Percentiles rank a stretch among this genome's conserved stretches.
Conservation (phyloP, 2,113 vertebrate genomes). For the Hemiscyllium ocellatum region DNA sequence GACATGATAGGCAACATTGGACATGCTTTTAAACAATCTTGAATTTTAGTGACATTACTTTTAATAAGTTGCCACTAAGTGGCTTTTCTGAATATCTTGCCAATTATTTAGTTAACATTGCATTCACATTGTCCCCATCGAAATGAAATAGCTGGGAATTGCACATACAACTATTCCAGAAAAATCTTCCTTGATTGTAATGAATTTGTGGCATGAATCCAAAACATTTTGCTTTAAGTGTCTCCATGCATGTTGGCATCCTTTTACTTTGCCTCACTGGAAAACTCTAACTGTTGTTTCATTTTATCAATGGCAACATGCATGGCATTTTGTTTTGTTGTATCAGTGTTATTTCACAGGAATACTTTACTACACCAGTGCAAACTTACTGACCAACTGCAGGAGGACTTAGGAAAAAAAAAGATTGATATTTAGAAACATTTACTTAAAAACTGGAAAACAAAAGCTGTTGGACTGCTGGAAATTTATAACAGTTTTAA, state of each 20-base stretch:
- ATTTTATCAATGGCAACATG: not conserved
- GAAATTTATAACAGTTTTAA: not conserved
- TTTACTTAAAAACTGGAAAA: conserved; percentile 7
- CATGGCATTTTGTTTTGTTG: not conserved
- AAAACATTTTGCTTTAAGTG: not conserved
- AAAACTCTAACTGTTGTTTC: not conserved
- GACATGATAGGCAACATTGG: not conserved
- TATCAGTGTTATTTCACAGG: not conserved
- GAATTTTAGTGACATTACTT: not conserved
- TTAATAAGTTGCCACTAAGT: not conserved
- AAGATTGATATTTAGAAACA: not conserved
- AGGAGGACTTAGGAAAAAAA: not conserved
- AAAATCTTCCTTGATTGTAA: not conserved
- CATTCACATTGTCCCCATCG: not conserved
- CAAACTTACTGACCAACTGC: not conserved
- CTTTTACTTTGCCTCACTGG: not conserved
- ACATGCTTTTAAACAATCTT: not conserved
- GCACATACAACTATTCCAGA: not conserved
- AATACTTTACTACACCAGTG: not conserved
- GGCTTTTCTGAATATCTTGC: not conserved
- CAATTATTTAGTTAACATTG: not conserved
- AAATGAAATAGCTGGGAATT: not conserved
- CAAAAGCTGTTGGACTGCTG: not conserved
- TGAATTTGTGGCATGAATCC: not conserved
- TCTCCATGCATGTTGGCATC: not conserved